Evolutionary conservation across 2,797 vertebrate species (phyloP).

Genomic region (Takifugu rubripes): DNA sequence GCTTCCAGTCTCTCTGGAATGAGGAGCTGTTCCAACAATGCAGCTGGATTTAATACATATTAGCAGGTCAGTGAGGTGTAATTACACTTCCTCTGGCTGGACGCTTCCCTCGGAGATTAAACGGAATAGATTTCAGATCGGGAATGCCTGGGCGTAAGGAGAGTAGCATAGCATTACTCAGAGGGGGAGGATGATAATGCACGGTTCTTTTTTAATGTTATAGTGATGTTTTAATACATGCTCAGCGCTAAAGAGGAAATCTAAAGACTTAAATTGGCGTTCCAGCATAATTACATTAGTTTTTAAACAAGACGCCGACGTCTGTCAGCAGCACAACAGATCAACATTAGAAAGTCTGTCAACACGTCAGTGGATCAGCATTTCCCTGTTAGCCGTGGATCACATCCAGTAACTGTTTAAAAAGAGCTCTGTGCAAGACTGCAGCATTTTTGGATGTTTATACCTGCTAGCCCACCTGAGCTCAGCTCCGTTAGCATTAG

Average conservation of each 20-base stretch:
- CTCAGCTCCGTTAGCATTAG: too few relatives aligned
- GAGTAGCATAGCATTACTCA: not conserved
- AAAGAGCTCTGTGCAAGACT: too few relatives aligned
- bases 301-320: too few relatives aligned
- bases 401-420: too few relatives aligned
- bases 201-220: not conserved
- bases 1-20: slow-evolving; percentile 24
- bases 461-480: too few relatives aligned
- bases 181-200: not conserved
- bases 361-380: too few relatives aligned
- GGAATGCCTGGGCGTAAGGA: slow-evolving; percentile 7
- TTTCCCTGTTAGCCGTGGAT: too few relatives aligned
- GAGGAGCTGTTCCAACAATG: slow-evolving; percentile 27
- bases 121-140: slow-evolving; percentile 29
- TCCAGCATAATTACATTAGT: too few relatives aligned
- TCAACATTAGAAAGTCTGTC: too few relatives aligned
- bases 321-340: too few relatives aligned
- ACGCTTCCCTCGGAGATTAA: slow-evolving; percentile 18
- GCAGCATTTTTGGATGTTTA: too few relatives aligned
- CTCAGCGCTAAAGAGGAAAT: not conserved
- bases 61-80: slow-evolving; percentile 40
- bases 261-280: too few relatives aligned
- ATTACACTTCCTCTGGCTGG: slow-evolving; percentile 27
- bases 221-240: not conserved
- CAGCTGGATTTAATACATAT: slow-evolving; percentile 34